Evolutionary conservation across 64 coral and sea anemone species (phyloP).

Genomic region (Montipora foliosa): DNA sequence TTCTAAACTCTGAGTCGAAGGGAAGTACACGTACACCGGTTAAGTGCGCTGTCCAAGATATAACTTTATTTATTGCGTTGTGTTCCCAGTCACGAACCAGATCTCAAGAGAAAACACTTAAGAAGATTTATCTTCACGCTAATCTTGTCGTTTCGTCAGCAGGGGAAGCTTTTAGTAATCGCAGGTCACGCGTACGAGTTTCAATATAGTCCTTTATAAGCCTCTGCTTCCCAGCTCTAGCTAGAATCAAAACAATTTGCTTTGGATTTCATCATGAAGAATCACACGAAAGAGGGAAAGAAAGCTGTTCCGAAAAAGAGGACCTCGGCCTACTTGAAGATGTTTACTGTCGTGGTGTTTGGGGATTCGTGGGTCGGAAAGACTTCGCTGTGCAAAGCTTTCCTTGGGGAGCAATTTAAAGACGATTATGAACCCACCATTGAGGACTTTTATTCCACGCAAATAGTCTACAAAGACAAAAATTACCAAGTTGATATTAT

Average conservation of each 20-base stretch:
- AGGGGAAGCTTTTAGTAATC: background rate
- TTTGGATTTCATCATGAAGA: constrained; percentile 50
- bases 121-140: background rate
- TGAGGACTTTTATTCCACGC: constrained; percentile 79
- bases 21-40: too few relatives aligned
- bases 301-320: constrained; percentile 20
- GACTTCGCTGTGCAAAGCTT: constrained; percentile 56
- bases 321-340: constrained; percentile 52
- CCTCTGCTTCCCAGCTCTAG: background rate
- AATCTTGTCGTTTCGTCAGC: background rate
- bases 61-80: background rate
- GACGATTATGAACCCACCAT: constrained; percentile 72
- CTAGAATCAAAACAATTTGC: background rate
- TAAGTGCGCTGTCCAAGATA: background rate
- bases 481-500: constrained; percentile 80
- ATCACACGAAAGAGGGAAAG: constrained; percentile 54
- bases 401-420: constrained; percentile 58
- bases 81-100: background rate
- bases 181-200: background rate
- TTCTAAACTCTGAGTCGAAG: too few relatives aligned
- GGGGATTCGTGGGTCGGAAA: constrained; percentile 74
- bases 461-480: constrained; percentile 69
- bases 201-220: background rate
- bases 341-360: constrained; percentile 70
- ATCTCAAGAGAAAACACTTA: background rate